Base-by-base conservation (phyloP, 2,113 vertebrate species). In the Aptenodytes forsteri region DNA sequence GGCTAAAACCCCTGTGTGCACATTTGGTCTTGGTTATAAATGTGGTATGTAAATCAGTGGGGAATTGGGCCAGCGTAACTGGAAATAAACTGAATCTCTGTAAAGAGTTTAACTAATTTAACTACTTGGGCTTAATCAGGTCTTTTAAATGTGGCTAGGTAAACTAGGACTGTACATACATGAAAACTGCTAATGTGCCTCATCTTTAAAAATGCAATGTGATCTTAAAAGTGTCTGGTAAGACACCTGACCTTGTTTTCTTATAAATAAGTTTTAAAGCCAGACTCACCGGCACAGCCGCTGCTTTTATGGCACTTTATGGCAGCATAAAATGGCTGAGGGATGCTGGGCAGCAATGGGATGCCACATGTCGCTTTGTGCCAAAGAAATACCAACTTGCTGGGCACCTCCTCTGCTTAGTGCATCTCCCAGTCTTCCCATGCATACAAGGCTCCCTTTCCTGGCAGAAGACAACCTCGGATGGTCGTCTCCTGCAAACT, bases 251-350 rank as follows among this genome's bases (percentile, higher is more conserved):
- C 11, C 38, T 83, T 59, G 46, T 59, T 66, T 47, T 40, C 50
- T 61, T 54, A 13, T 11, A 36, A 54, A 16, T 40, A 46, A 11
- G 26, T 78, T 71, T 59, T 47, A 78, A 64, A 52, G 17, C 15
- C 52, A 72, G 38, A 66, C 19, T 49, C 50, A 58, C 32, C 1
- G 4, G 32, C 1, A 3, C 34, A 52, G 58, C 4, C 3, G 1
- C 38, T 66, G 44, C n/a, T 76, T 52, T 36, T 62, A 16, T 67
- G 38, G 22, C 14, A 38, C 17, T 38, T 61, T 6, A 69, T 15
- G 19, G 38, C 30, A 56, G 70, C 26, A 67, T 23, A 38, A 38
- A 56, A 70, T 32, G 72, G 10, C 65, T 72, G 59, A 72, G 21
- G 25, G 36, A 38, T 44, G 49, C 27, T 49, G 42, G 34, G 32